Conservation (phyloP, 2,113 vertebrate genomes). For the Gulo gulo region DNA sequence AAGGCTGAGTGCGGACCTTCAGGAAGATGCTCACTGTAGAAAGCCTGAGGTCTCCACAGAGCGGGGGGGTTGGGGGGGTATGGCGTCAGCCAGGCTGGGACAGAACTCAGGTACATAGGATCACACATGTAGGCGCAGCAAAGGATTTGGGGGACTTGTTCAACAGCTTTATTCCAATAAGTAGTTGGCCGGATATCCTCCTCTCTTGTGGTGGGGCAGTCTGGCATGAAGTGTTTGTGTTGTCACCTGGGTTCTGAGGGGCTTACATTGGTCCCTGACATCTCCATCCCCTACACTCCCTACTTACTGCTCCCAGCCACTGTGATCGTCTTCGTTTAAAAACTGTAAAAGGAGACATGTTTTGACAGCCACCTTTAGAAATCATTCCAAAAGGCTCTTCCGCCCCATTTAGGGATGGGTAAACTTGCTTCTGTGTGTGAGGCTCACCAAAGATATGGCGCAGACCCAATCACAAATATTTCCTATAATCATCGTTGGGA, state of each 20-base stretch:
- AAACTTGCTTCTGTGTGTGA: background rate
- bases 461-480: background rate
- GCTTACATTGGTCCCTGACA: background rate
- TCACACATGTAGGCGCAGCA: background rate
- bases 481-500: background rate
- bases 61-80: background rate
- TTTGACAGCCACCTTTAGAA: background rate
- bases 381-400: background rate
- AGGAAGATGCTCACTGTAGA: background rate
- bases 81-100: background rate
- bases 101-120: background rate
- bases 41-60: background rate
- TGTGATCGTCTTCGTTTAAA: background rate
- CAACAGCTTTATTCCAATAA: background rate
- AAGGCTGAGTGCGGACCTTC: background rate
- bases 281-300: background rate
- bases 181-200: rapidly evolving
- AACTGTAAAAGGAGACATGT: background rate
- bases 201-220: rapidly evolving
- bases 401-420: background rate
- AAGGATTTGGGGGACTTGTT: background rate
- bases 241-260: background rate
- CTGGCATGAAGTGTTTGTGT: no score
- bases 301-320: no score
- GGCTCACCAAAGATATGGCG: background rate